These are phyloP conservation scores for Sebastes variabilis DNA, from an alignment of 2,797 vertebrate genomes.

Conservation along the genomic window DNA sequence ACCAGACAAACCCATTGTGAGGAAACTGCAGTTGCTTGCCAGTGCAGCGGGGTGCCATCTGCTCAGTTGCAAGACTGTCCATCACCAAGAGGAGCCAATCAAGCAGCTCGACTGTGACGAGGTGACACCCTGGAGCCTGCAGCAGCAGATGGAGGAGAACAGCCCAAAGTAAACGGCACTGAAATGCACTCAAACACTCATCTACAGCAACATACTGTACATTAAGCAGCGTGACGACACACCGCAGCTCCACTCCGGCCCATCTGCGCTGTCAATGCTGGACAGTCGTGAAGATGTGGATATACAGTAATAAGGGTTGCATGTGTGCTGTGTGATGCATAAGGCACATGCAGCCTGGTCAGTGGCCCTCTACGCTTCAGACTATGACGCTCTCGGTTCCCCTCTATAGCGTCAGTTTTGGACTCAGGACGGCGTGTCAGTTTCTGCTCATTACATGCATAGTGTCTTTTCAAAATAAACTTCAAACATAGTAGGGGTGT, in stretches of 20 bases:
- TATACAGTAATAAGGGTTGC: not conserved
- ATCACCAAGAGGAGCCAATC: conserved; percentile 58
- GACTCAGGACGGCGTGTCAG: not conserved
- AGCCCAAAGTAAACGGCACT: conserved; percentile 46
- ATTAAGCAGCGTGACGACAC: conserved; percentile 11
- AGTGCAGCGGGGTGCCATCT: conserved; percentile 22
- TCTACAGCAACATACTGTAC: conserved; percentile 43
- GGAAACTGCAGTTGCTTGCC: conserved; percentile 10
- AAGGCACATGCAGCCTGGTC: not conserved
- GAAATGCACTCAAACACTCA: conserved; percentile 30
- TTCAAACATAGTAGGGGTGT: not conserved
- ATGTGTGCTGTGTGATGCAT: not conserved
- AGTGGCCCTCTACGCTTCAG: not conserved
- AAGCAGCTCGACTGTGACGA: conserved; percentile 33
- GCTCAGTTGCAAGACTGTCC: conserved; percentile 41
- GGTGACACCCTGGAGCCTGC: conserved; percentile 45
- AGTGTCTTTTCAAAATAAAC: not conserved
- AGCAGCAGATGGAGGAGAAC: conserved; percentile 62
- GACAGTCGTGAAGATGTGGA: not conserved
- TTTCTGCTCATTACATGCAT: not conserved
- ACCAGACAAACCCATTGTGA: conserved; percentile 12
- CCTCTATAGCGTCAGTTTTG: not conserved
- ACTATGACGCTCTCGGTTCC: not conserved
- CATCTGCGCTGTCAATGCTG: conserved; percentile 30
- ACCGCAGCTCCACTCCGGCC: not conserved